A percentile compares a stretch with the other conserved stretches of the same genome.
These are phyloP conservation scores for Callocephalon fimbriatum DNA, from an alignment of 2,113 vertebrate species.

Conservation along the genomic window DNA sequence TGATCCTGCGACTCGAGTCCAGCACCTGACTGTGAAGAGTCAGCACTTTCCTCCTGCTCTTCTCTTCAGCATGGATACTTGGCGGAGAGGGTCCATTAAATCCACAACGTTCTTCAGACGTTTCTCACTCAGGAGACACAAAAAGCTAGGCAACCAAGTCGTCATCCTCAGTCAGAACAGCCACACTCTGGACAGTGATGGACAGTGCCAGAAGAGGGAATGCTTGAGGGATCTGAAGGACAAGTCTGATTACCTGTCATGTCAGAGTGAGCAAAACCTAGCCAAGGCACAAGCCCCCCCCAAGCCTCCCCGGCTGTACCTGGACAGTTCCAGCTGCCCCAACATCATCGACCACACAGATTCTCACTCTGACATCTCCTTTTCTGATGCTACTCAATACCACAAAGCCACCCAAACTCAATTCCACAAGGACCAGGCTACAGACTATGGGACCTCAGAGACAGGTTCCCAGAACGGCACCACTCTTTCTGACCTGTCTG, in stretches of 20 bases:
- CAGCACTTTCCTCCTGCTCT: neutral
- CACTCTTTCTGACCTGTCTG: constrained; percentile 58
- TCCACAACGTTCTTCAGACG: constrained; percentile 79
- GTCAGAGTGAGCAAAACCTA: constrained; percentile 85
- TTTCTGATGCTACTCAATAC: constrained; percentile 20
- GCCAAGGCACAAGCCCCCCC: constrained; percentile 84
- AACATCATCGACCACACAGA: constrained; percentile 74
- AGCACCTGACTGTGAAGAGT: neutral
- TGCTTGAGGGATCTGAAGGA: constrained; percentile 66
- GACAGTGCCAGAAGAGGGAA: constrained; percentile 58
- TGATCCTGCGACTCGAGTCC: neutral
- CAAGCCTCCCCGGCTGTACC: constrained; percentile 91
- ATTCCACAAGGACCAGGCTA: constrained; percentile 34
- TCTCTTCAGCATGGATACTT: constrained; percentile 74
- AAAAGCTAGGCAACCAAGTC: constrained; percentile 70
- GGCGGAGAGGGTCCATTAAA: constrained; percentile 78
- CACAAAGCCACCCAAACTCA: constrained; percentile 53
- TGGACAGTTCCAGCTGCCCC: constrained; percentile 82
- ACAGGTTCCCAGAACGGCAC: neutral
- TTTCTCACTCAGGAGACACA: constrained; percentile 72
- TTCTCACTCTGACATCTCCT: constrained; percentile 66
- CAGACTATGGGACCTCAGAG: constrained; percentile 14
- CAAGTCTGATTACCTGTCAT: constrained; percentile 65
- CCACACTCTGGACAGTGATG: constrained; percentile 44
- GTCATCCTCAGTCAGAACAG: constrained; percentile 70